Percentiles rank a stretch among this genome's conserved stretches.
These are phyloP conservation scores for Drosophila leonis DNA, from an alignment of 2,888 invertebrate genomes.

Conservation along the genomic window DNA sequence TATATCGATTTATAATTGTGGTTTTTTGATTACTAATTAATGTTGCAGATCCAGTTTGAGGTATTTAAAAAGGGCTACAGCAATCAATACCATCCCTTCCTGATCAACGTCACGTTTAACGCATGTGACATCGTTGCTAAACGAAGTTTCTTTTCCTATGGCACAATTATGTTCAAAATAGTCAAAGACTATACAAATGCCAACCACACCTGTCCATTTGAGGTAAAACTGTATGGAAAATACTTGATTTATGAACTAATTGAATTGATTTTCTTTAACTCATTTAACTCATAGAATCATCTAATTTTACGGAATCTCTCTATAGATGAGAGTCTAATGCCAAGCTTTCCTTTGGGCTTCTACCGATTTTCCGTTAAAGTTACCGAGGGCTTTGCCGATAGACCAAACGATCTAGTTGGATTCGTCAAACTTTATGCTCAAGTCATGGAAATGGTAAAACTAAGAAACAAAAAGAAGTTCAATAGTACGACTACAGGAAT, in stretches of 20 bases:
- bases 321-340: neutral
- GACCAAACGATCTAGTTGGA: neutral
- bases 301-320: neutral
- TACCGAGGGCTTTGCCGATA: neutral
- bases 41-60: conserved; percentile 8
- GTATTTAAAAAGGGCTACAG: conserved; percentile 43
- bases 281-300: neutral
- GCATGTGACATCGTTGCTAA: conserved; percentile 39
- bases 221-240: neutral
- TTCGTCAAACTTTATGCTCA: neutral
- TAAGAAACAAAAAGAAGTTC: neutral
- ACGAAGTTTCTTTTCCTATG: conserved; percentile 40
- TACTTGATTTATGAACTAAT: neutral
- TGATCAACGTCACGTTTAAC: conserved; percentile 43
- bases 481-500: neutral
- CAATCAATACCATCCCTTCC: conserved; percentile 55
- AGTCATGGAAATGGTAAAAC: conserved; percentile 12
- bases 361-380: neutral
- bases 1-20: neutral
- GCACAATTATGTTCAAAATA: neutral
- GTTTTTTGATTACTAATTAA: neutral
- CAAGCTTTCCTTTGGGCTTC: conserved; percentile 1
- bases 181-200: neutral
- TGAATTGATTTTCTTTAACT: neutral
- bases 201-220: neutral